Evolutionary conservation across 2,888 invertebrate species (phyloP).

Genomic region (Catocala nupta): DNA sequence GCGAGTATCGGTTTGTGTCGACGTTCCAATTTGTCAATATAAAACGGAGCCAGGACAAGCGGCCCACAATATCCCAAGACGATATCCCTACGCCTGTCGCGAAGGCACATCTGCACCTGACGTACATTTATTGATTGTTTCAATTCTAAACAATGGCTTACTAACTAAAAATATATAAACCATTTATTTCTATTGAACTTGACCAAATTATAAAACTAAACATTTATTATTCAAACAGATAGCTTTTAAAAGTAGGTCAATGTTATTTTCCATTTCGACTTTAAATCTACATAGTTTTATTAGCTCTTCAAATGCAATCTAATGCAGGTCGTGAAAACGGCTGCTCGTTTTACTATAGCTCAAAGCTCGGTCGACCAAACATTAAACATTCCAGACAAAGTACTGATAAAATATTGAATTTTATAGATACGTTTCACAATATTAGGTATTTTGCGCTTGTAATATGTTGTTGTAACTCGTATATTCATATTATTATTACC

Average conservation of each 20-base stretch:
- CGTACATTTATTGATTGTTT: conserved; percentile 50
- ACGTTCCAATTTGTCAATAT: conserved; percentile 54
- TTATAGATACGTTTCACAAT: background rate
- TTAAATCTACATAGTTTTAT: conserved; percentile 41
- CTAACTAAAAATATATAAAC: too few species aligned
- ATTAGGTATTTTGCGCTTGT: too few species aligned
- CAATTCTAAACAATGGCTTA: conserved; percentile 27
- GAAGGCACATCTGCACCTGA: conserved; percentile 52
- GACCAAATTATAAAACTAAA: background rate
- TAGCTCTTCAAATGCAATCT: conserved; percentile 57
- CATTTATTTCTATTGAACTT: too few species aligned
- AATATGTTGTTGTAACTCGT: background rate
- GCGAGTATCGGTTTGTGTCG: conserved; percentile 34
- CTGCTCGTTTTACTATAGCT: conserved; percentile 41
- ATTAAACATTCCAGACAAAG: conserved; percentile 49
- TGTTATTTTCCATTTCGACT: conserved; percentile 40
- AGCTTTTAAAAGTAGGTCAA: conserved; percentile 16
- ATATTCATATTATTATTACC: conserved; percentile 19
- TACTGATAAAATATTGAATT: conserved; percentile 12
- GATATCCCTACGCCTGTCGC: conserved; percentile 41
- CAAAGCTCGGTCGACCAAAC: conserved; percentile 52
- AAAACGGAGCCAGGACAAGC: conserved; percentile 37
- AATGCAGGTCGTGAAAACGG: conserved; percentile 46
- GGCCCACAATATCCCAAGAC: conserved; percentile 41
- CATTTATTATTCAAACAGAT: conserved; percentile 20